Evolutionary conservation across 2,888 invertebrate genomes (phyloP).

Genomic region (Caenorhabditis sinica): DNA sequence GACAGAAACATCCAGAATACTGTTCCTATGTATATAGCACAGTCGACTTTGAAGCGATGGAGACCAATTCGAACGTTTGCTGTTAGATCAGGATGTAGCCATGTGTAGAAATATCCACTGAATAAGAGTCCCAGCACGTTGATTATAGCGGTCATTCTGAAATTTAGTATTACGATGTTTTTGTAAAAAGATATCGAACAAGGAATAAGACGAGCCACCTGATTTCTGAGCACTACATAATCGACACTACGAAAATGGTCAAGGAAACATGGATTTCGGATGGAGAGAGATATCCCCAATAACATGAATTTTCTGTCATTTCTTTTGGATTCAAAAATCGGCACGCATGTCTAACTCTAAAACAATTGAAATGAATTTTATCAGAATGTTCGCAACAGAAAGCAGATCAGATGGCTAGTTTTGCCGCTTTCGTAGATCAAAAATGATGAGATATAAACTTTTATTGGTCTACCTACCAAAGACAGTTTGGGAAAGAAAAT

Average conservation of each 20-base stretch:
- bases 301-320: too few species aligned
- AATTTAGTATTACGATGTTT: background rate
- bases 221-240: too few species aligned
- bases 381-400: background rate
- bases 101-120: slow-evolving; percentile 37
- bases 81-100: slow-evolving; percentile 40
- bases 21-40: slow-evolving; percentile 21
- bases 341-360: too few species aligned
- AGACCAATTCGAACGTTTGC: slow-evolving; percentile 21
- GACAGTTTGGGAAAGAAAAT: slow-evolving; percentile 26
- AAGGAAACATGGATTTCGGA: too few species aligned
- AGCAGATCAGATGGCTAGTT: background rate
- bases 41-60: slow-evolving; percentile 30
- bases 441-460: background rate
- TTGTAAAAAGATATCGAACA: background rate
- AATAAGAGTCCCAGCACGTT: slow-evolving; percentile 8
- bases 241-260: too few species aligned
- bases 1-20: slow-evolving; percentile 15
- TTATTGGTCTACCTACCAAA: slow-evolving; percentile 30
- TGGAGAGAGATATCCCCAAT: too few species aligned
- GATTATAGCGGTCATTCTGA: background rate
- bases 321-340: too few species aligned
- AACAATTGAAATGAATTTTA: too few species aligned
- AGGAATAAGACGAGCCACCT: background rate
- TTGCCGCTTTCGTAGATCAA: slow-evolving; percentile 22